Evolutionary conservation across 2,797 vertebrate genomes (phyloP).

Genomic region (Echeneis naucrates): DNA sequence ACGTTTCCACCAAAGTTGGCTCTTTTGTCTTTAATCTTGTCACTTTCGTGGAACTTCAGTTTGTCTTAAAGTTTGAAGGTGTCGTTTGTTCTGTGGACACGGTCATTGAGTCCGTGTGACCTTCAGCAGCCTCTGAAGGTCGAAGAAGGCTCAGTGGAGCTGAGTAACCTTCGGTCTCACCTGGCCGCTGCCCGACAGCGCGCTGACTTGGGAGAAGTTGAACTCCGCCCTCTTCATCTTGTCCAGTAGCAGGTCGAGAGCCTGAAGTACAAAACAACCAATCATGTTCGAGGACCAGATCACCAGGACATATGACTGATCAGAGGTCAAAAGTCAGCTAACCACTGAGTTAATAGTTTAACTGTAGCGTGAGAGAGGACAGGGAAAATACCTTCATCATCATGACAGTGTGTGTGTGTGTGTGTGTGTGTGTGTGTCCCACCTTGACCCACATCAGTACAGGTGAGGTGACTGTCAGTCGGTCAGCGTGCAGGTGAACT

Average conservation of each 20-base stretch:
- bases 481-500: slow-evolving; percentile 87
- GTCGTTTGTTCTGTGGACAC: too few relatives aligned
- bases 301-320: not conserved
- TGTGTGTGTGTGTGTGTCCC: slow-evolving; percentile 24
- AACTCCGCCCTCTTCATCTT: slow-evolving; percentile 90
- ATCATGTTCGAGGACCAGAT: not conserved
- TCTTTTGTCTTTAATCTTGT: not conserved
- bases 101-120: too few relatives aligned
- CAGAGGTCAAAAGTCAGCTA: slow-evolving; percentile 2
- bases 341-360: not conserved
- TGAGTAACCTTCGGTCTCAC: slow-evolving; percentile 78
- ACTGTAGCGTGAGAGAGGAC: not conserved
- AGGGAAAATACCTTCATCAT: not conserved
- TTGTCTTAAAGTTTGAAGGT: too few relatives aligned
- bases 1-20: not conserved
- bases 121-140: too few relatives aligned
- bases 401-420: not conserved
- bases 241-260: slow-evolving; percentile 90
- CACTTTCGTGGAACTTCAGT: not conserved
- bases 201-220: slow-evolving; percentile 88
- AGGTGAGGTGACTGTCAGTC: slow-evolving; percentile 92
- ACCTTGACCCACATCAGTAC: slow-evolving; percentile 98
- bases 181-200: slow-evolving; percentile 94
- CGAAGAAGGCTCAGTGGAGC: too few relatives aligned
- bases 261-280: slow-evolving; percentile 79